These are phyloP conservation scores for Tretioscincus oriximinensis DNA, from an alignment of 2,113 vertebrate genomes.

Conservation along the genomic window DNA sequence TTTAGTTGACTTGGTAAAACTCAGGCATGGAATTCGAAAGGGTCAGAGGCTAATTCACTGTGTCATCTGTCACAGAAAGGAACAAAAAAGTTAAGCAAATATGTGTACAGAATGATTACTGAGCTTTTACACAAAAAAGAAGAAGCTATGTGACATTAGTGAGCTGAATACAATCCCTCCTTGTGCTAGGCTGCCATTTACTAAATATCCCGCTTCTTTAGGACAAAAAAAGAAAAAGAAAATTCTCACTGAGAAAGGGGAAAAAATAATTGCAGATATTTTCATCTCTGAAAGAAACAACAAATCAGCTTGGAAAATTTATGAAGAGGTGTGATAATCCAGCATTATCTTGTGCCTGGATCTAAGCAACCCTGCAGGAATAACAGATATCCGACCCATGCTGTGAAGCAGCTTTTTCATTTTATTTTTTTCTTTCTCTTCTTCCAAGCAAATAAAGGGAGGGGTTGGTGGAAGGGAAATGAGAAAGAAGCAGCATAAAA, in stretches of 20 bases:
- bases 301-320: conserved; percentile 59
- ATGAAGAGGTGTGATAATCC: conserved; percentile 88
- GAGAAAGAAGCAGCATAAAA: conserved; percentile 70
- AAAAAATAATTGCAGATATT: conserved; percentile 61
- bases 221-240: neutral
- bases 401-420: conserved; percentile 74
- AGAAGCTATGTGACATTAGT: neutral
- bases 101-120: conserved; percentile 12
- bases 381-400: conserved; percentile 66
- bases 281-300: conserved; percentile 67
- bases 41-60: neutral
- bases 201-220: neutral
- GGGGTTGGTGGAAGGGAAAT: conserved; percentile 57
- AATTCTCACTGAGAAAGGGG: conserved; percentile 21
- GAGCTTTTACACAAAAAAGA: conserved; percentile 16
- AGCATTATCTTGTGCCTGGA: conserved; percentile 80
- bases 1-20: neutral
- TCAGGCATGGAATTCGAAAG: conserved; percentile 33
- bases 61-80: conserved; percentile 11
- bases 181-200: neutral
- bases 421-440: no score
- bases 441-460: neutral
- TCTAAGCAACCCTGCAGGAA: conserved; percentile 53
- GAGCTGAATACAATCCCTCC: neutral
- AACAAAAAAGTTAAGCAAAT: conserved; percentile 33